phyloP scores from a whole-genome alignment of 2,888 invertebrate species.

The Oscheius sp. region DNA sequence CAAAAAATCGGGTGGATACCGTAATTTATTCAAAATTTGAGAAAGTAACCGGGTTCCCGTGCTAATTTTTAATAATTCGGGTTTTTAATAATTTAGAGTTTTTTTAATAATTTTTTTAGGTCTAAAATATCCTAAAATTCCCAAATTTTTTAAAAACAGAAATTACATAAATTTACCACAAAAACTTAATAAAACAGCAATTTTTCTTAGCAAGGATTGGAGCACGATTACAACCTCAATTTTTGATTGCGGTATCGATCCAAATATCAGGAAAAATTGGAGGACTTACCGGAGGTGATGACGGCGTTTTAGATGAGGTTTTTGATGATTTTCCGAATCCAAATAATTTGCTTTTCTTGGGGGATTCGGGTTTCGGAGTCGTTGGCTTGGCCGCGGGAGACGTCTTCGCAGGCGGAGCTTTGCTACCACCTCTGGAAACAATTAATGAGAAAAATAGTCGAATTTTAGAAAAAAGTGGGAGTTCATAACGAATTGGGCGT shows the following conservation, averaged over 20 bases:
- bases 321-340: constrained; percentile 63
- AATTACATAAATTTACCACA: too few relatives aligned
- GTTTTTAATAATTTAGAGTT: too few relatives aligned
- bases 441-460: constrained; percentile 27
- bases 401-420: constrained; percentile 40
- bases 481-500: too few relatives aligned
- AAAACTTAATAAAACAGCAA: too few relatives aligned
- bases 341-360: constrained; percentile 61
- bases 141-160: too few relatives aligned
- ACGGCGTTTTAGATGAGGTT: constrained; percentile 49
- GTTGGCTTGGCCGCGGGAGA: constrained; percentile 19
- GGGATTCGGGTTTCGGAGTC: constrained; percentile 45
- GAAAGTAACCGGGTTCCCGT: too few relatives aligned
- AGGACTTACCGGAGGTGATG: constrained; percentile 43
- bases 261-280: too few relatives aligned
- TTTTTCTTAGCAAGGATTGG: too few relatives aligned
- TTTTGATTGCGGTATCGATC: neutral
- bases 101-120: too few relatives aligned
- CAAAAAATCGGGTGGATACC: neutral
- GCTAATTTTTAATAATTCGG: too few relatives aligned
- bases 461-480: neutral
- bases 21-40: neutral
- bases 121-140: too few relatives aligned
- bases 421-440: constrained; percentile 35
- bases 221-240: too few relatives aligned